Base-by-base conservation (phyloP, 2,113 vertebrate genomes). In the Cariama cristata region DNA sequence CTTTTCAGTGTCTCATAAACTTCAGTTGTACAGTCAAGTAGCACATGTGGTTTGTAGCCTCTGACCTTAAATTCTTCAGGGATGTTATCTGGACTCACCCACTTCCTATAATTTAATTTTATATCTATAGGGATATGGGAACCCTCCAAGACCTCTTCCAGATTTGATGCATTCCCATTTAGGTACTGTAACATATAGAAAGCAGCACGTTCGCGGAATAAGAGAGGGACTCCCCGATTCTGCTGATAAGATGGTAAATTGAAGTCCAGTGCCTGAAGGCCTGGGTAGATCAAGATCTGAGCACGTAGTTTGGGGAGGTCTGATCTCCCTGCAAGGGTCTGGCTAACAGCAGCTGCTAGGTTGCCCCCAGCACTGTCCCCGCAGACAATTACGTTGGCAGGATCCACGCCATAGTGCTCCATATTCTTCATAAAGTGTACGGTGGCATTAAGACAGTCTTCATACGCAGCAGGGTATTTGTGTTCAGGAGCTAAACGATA, bases 241-340 rank as follows among this genome's bases (percentile, higher is more conserved):
- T 99, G 98, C 83, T 98, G 98, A 47, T 98, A 99, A 11, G 99
- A 99, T 19, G 99, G 99, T 60, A 98, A 91, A 92, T 98, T 98
- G 94, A 99, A 99, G 89, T 99, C 98, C 55, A 99, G 59, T 17
- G 90, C 97, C 92, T 99, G 99, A 35, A 99, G 96, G 1, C 9
- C 7, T 1, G 99, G 98, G 60, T 99, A 99, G 97, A 99, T 97
- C 45, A 99, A 97, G 95, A 99, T 80, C 97, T 99, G 99, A 64
- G 99, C 99, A 3, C 98, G 98, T 24, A 99, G 98, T 24, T 58
- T 97, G 19, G 98, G 98, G 56, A 99, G 97, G 32, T 98, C 96
- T 50, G 95, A 53, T 23, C 68, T 92, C 24, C 86, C 89, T 35
- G 96, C 71, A 58, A 99, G 92, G 72, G 95, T 94, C 89, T 99